Base-by-base conservation (phyloP, 2,888 invertebrate genomes). In the Muscina levida region DNA sequence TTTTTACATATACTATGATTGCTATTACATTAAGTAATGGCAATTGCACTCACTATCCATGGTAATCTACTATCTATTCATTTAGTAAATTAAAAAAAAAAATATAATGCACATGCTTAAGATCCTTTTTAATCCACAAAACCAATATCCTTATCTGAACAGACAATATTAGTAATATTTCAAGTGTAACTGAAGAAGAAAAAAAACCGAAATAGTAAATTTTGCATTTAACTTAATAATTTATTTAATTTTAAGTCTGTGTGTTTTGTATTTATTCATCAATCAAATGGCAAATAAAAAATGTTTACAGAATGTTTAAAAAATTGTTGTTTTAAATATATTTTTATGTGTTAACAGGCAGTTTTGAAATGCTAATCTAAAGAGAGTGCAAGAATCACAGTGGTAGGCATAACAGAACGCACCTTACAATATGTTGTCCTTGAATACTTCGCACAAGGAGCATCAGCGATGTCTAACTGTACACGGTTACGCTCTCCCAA, bases 151-250 rank as follows among this genome's bases (percentile, higher is more conserved):
- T 67, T 13, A 39, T 11, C 42, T 68, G 31, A 44, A 71, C 37
- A 57, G n/a, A 70, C 13, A 46, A 46, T 65, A 62, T 22, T 62
- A 53, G 2, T 53, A 53, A 53, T 13, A 8, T 2, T 2, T 8
- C 31, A 31, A 3, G 31, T 8, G 44, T n/a, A 44, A n/a, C 44
- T 8, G 13, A n/a, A 53, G 19, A 22, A 13, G 24, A 24, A 53
- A 6, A 13, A 8, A 22, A 53, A 53, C 3, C 1, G 53, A 53
- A 53, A 53, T 53, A 53, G 53, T 53, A 53, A 59, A 57, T 56
- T 66, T 72, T 77, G 57, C 66, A 77, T 77, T 77, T 77, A 72
- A 57, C 46, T 65, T 19, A 72, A 31, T 57, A 71, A 57, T 71
- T 48, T 46, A 11, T 62, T 26, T 65, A 44, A 59, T 51, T 65